Conservation (phyloP, 2,113 vertebrate species). For the Himantopus leucocephalus region DNA sequence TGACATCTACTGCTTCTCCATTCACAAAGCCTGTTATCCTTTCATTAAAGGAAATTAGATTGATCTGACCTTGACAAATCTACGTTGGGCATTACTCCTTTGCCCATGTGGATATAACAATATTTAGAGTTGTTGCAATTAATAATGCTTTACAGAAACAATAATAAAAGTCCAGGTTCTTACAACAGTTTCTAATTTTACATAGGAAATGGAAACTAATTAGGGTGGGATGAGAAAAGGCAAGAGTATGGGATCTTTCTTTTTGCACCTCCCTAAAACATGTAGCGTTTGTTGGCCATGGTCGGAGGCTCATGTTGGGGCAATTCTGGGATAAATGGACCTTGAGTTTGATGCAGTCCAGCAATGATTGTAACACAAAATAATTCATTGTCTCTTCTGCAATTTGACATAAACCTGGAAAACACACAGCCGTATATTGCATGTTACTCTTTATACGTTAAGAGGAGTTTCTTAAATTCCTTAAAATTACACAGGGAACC, state of each 20-base stretch:
- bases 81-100: not conserved
- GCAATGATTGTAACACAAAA: not conserved
- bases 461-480: not conserved
- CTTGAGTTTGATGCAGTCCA: not conserved
- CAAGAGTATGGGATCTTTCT: not conserved
- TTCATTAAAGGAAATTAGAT: constrained; percentile 59
- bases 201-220: not conserved
- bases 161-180: not conserved
- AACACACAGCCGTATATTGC: not conserved
- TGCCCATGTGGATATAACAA: not conserved
- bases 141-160: not conserved
- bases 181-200: not conserved
- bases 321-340: not conserved
- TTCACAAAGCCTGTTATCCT: constrained; percentile 65
- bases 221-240: not conserved
- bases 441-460: not conserved
- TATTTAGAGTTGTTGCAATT: constrained; percentile 16
- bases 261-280: not conserved
- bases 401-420: not conserved
- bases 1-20: constrained; percentile 54
- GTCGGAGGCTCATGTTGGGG: not conserved
- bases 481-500: not conserved
- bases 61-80: constrained; percentile 59
- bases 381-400: not conserved
- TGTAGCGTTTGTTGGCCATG: not conserved